These are phyloP conservation scores for Dastarcus helophoroides DNA, from an alignment of 2,888 invertebrate species.

Conservation along the genomic window DNA sequence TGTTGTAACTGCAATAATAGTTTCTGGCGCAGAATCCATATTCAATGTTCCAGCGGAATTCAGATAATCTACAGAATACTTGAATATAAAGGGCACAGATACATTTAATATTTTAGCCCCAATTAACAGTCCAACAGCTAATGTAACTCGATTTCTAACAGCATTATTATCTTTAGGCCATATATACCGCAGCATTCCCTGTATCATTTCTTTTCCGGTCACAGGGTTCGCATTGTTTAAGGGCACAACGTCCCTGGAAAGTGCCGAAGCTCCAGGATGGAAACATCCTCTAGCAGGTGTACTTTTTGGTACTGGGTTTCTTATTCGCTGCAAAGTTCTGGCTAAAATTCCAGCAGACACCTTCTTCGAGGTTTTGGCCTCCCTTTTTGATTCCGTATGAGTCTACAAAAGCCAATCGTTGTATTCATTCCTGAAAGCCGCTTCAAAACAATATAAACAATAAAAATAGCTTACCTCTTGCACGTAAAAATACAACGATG, in stretches of 20 bases:
- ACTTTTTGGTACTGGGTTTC: constrained; percentile 29
- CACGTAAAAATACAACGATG: too few relatives aligned
- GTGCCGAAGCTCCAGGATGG: constrained; percentile 70
- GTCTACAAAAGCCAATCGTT: constrained; percentile 17
- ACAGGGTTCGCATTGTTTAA: constrained; percentile 46
- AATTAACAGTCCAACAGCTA: constrained; percentile 69
- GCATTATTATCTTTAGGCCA: constrained; percentile 87
- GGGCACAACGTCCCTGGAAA: constrained; percentile 44
- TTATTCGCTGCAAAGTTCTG: constrained; percentile 23
- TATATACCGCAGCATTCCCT: constrained; percentile 81
- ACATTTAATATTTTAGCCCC: constrained; percentile 84
- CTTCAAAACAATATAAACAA: constrained; percentile 7
- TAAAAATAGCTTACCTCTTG: constrained; percentile 23
- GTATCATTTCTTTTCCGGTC: constrained; percentile 66
- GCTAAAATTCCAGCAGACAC: constrained; percentile 25
- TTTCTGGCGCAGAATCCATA: constrained; percentile 68
- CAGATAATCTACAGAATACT: constrained; percentile 81
- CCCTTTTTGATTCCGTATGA: constrained; percentile 17
- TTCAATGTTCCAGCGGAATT: constrained; percentile 55
- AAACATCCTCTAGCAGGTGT: constrained; percentile 68
- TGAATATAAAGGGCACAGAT: constrained; percentile 90
- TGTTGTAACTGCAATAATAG: constrained; percentile 65
- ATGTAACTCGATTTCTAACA: constrained; percentile 66
- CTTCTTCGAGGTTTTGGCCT: constrained; percentile 15
- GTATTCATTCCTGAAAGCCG: too few relatives aligned